These are phyloP conservation scores for Phortica variegata DNA, from an alignment of 1,140 invertebrate species.

Conservation along the genomic window DNA sequence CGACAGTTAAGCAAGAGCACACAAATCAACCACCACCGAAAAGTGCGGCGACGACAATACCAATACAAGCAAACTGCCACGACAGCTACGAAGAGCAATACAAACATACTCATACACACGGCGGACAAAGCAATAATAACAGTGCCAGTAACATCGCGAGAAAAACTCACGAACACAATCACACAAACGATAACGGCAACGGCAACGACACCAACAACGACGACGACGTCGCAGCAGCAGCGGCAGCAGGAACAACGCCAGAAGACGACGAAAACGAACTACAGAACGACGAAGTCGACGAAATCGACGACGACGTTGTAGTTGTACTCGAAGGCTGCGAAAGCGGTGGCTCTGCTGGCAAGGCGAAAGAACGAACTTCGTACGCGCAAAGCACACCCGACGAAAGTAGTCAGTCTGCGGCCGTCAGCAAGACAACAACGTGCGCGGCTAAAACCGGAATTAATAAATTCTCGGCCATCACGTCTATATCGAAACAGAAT, in stretches of 20 bases:
- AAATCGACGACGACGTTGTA: conserved; percentile 43
- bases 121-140: conserved; percentile 15
- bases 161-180: conserved; percentile 27
- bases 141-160: conserved; percentile 34
- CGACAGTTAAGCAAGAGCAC: conserved; percentile 20
- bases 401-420: conserved; percentile 55
- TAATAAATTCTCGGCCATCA: neutral
- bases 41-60: conserved; percentile 10
- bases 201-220: conserved; percentile 20
- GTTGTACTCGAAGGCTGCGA: conserved; percentile 42
- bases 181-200: conserved; percentile 20
- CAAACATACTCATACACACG: conserved; percentile 21
- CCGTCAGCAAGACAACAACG: conserved; percentile 56
- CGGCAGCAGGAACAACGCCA: neutral
- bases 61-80: conserved; percentile 31
- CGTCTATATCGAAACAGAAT: too few relatives aligned
- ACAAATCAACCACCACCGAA: conserved; percentile 17
- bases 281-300: conserved; percentile 18
- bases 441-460: conserved; percentile 41
- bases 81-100: conserved; percentile 28
- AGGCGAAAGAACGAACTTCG: conserved; percentile 1
- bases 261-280: conserved; percentile 32
- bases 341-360: conserved; percentile 22
- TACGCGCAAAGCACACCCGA: too few relatives aligned
- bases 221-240: conserved; percentile 9